Base-by-base conservation (phyloP, 2,888 invertebrate genomes). In the Thalpophila matura region DNA sequence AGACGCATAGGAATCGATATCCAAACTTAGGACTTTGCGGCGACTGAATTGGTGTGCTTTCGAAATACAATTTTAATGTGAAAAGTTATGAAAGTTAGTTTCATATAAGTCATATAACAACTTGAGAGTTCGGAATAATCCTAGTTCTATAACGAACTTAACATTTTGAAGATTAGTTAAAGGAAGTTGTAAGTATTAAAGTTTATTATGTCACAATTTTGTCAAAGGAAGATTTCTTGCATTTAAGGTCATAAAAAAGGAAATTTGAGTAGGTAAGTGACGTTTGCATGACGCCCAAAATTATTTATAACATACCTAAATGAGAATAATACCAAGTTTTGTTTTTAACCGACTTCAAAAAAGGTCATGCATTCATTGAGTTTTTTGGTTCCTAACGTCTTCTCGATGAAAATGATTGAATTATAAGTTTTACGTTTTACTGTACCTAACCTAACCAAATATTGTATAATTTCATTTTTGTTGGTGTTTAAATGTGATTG, bases 171-270 rank as follows among this genome's bases (percentile, higher is more conserved):
- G 27, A 43, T 33, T 42, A 9, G 22, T 43, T 40, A 14, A 40
- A 12, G 18, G 37, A 45, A 53, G 18, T 38, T 14, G 6, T n/a
- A n/a, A n/a, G n/a, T 33, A 33, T 43, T 22, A 16, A 45, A 60
- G 38, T 40, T 68, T 58, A 68, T 40, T 58, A 33, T 20, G 59
- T 24, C 40, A 58, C 12, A 27, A 40, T 46, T 67, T 46, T 68
- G 22, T 38, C 7, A 14, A n/a, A 26, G 16, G 18, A 68, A 26
- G 40, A 27, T 35, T 58, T 27, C 14, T 43, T 42, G n/a, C n/a
- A n/a, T 46, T 68, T 12, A 57, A 40, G 46, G 18, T 14, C 45
- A 22, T 46, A 33, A 59, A 58, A 35, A 27, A 0, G 20, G 10
- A n/a, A n/a, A 54, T 42, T 33, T n/a, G n/a, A n/a, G n/a, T n/a